These are phyloP conservation scores for Sebastes taczanowskii DNA, from an alignment of 2,797 vertebrate species.

Conservation along the genomic window DNA sequence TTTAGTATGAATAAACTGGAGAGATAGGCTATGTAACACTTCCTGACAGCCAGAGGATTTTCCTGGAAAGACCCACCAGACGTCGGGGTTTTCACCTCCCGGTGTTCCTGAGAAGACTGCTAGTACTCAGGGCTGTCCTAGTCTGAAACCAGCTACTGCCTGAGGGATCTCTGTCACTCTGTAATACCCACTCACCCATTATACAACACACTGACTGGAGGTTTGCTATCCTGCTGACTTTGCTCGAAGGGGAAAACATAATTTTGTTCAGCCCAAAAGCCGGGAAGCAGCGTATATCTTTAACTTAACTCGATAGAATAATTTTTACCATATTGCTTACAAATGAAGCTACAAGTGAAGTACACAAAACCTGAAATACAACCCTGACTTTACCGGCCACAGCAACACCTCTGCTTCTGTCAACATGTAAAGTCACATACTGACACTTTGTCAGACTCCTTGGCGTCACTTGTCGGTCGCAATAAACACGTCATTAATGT, in stretches of 20 bases:
- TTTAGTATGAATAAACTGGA: not conserved
- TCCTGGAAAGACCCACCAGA: not conserved
- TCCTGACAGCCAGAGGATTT: not conserved
- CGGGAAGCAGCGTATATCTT: not conserved
- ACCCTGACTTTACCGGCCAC: not conserved
- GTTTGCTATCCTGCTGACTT: not conserved
- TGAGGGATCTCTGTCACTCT: not conserved
- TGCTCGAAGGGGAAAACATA: not conserved
- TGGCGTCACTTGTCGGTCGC: not conserved
- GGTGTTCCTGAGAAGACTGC: not conserved
- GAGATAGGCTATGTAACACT: not conserved
- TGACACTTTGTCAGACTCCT: not conserved
- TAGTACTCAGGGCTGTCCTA: not conserved
- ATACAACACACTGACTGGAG: not conserved
- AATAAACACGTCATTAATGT: no score
- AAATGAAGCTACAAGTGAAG: not conserved
- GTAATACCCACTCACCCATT: not conserved
- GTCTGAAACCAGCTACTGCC: not conserved
- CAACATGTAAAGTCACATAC: not conserved
- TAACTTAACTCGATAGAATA: not conserved
- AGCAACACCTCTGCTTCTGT: not conserved
- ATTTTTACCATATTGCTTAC: not conserved
- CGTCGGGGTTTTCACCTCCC: not conserved
- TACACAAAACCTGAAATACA: not conserved
- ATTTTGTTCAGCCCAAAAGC: not conserved